Evolutionary conservation across 2,113 vertebrate species (phyloP), one percentile per base, ranked within the genome.

Genomic region (Oriolus oriolus): DNA sequence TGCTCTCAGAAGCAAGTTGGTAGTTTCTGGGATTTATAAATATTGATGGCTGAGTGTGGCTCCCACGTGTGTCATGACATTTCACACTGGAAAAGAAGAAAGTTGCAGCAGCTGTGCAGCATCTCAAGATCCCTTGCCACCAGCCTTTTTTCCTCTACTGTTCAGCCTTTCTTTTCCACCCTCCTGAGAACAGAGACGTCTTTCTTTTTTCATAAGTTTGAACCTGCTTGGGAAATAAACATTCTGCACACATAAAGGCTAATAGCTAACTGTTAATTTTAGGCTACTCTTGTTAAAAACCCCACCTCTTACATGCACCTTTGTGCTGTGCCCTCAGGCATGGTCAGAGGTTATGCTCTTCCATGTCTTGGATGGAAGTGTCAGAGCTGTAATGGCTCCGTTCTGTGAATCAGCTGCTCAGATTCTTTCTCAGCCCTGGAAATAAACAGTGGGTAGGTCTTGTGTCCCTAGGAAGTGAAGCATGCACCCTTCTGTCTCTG

Each of bases 11-110:
- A 71, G 18, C 66, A 83, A 70, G 79, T 37, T 88, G 22, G 50
- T 76, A 30, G 45, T 70, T 77, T 61, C 76, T 92, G 79, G 15
- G 78, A 57, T 94, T 85, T 94, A 92, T 76, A 83, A 88, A 93
- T 93, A 94, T 79, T 77, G 79, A 92, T 88, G 66, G 41, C 33
- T 86, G 63, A 76, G 65, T 42, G 50, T 88, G 54, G 66, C 20
- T 94, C 33, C 64, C 1, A 0, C 8, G 23, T 54, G 71, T 76
- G 66, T 93, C 60, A 41, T 86, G 93, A 90, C 79, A 78, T 93
- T 94, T 95, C 76, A 66, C 56, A 39, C 39, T 70, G 60, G 42
- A 84, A 77, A 50, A 93, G 54, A 86, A 94, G 26, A 74, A 90
- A 84, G 69, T 42, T 77, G 17, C 18, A 75, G 64, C 79, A 95